Evolutionary conservation across 2,888 invertebrate species (phyloP), one percentile per base, ranked within the genome.

Genomic region (Bhutanitis thaidina): DNA sequence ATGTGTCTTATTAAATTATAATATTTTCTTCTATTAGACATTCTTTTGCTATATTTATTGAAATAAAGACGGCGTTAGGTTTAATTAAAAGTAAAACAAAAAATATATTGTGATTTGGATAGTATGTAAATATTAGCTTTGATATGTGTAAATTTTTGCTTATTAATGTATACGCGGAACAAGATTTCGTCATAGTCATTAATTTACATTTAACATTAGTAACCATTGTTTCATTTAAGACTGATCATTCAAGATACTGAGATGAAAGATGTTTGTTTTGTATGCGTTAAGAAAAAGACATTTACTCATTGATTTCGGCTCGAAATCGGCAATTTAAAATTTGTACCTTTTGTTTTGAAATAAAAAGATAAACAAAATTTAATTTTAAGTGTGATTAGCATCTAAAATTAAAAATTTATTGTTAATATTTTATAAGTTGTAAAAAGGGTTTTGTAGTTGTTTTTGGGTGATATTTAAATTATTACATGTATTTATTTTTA

Each of bases 211-310:
- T 13, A 32, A 50, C 14, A 35, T 52, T 53, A 58, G 58, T 63
- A 59, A 60, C 64, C 61, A 67, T 65, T 74, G 62, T 69, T 76
- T 77, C 58, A 74, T 78, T 77, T 77, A 83, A 85, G 85, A 85
- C 85, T 85, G 85, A 85, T 77, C 68, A 72, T 71, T 65, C 68
- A 60, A 60, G 66, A 69, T 70, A 66, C 62, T 67, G 53, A 56
- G 66, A 10, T 34, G 36, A 30, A 40, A 48, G 54, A 64, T 2
- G 20, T 20, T 20, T 20, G 20, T 20, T 64, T 69, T 67, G 34
- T 51, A 47, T 47, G 14, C 4, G 15, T 46, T 40, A 10, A 29
- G 25, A 50, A 50, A 50, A 50, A 51, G 39, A 51, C 40, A 40
- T 44, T 16, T 30, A 14, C 29, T n/a, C n/a, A n/a, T n/a, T n/a